Percentiles rank a stretch among this genome's conserved stretches.
Conservation (phyloP, 92 coral and sea anemone species). For the Porites rus region DNA sequence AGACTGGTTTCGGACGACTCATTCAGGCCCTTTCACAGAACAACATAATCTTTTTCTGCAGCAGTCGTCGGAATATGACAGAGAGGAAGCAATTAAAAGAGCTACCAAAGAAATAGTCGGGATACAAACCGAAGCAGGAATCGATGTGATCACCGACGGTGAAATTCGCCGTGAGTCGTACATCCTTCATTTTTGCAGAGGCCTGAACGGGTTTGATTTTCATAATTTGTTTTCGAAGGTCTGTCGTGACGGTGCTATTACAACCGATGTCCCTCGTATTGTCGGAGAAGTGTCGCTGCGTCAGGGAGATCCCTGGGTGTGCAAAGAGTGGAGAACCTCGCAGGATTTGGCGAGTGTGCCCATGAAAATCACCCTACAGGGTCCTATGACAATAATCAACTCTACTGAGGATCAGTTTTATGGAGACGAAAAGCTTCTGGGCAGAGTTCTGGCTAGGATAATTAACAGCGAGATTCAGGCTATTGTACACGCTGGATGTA, state of each 20-base stretch:
- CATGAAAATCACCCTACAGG: slow-evolving; percentile 85
- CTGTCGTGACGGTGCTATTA: slow-evolving; percentile 81
- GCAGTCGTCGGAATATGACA: slow-evolving; percentile 28
- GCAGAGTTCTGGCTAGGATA: slow-evolving; percentile 63
- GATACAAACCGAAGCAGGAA: slow-evolving; percentile 68
- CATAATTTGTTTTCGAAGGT: slow-evolving; percentile 56
- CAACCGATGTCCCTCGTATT: slow-evolving; percentile 76
- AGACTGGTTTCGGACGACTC: slow-evolving; percentile 76
- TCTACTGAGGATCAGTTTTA: slow-evolving; percentile 74
- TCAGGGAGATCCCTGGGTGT: slow-evolving; percentile 69
- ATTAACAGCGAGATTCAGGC: slow-evolving; percentile 76
- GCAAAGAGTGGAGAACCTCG: slow-evolving; percentile 77
- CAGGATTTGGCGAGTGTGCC: slow-evolving; percentile 71
- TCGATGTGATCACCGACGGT: slow-evolving; percentile 92
- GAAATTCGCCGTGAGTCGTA: slow-evolving; percentile 87
- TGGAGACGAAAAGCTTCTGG: slow-evolving; percentile 63
- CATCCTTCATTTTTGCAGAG: slow-evolving; percentile 82
- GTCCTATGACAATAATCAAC: slow-evolving; percentile 86
- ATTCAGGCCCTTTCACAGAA: slow-evolving; percentile 34
- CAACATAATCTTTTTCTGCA: slow-evolving; percentile 45
- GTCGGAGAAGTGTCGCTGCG: slow-evolving; percentile 57
- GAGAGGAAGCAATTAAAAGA: slow-evolving; percentile 48
- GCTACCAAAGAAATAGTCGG: slow-evolving; percentile 73
- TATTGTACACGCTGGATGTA: slow-evolving; percentile 81
- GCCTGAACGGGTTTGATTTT: slow-evolving; percentile 83